Percentiles rank a stretch among this genome's conserved stretches.
phyloP scores from a whole-genome alignment of 2,888 invertebrate species.

The Troides aeacus region DNA sequence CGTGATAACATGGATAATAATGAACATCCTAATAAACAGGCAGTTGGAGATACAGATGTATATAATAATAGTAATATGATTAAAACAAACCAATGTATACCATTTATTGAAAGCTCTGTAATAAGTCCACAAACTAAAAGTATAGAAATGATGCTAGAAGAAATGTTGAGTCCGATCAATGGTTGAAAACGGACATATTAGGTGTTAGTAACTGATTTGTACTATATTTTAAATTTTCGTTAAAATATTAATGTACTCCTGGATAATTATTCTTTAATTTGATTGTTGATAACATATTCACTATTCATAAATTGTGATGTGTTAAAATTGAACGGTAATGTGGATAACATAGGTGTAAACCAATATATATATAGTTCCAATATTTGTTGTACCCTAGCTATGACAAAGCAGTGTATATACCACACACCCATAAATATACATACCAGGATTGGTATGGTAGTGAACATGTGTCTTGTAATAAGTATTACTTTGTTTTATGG shows the following conservation, averaged over 20 bases:
- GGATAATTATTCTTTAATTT: not conserved
- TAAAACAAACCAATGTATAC: not conserved
- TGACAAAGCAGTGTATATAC: too few relatives aligned
- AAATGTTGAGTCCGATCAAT: slow-evolving; percentile 8
- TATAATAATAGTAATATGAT: not conserved
- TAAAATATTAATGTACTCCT: not conserved
- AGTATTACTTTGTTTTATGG: too few relatives aligned
- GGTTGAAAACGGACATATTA: not conserved
- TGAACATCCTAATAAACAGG: not conserved
- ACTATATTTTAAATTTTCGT: not conserved
- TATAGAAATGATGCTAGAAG: slow-evolving; percentile 11
- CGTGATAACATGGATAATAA: not conserved
- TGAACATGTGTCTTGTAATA: too few relatives aligned
- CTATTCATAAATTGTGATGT: too few relatives aligned
- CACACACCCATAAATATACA: too few relatives aligned
- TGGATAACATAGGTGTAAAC: too few relatives aligned
- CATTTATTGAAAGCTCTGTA: not conserved
- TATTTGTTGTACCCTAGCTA: too few relatives aligned
- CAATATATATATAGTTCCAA: too few relatives aligned
- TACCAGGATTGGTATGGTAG: too few relatives aligned
- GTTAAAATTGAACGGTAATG: too few relatives aligned
- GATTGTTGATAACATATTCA: not conserved
- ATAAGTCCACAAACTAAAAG: not conserved
- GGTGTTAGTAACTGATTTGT: not conserved
- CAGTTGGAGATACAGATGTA: not conserved